These are phyloP conservation scores for Drosophila picticornis DNA, from an alignment of 2,888 invertebrate species.

Conservation along the genomic window DNA sequence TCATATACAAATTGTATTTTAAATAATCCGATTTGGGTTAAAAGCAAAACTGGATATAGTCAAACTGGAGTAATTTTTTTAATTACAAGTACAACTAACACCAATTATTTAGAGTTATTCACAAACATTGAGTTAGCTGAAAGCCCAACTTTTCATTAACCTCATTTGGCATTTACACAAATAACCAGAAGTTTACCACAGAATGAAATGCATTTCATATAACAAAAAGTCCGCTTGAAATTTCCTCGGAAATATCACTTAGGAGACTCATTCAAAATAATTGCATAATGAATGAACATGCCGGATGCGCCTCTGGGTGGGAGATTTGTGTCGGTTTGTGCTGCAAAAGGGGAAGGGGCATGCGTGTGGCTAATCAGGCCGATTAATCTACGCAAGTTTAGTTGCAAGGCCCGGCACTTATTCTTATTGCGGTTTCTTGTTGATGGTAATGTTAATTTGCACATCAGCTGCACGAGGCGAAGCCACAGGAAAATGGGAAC, in stretches of 20 bases:
- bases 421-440: slow-evolving; percentile 45
- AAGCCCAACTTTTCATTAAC: not conserved
- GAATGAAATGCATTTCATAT: slow-evolving; percentile 32
- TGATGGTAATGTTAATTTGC: slow-evolving; percentile 79
- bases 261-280: slow-evolving; percentile 83
- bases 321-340: not conserved
- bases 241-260: slow-evolving; percentile 76
- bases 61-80: not conserved
- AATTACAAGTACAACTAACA: not conserved
- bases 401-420: slow-evolving; percentile 25
- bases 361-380: slow-evolving; percentile 76
- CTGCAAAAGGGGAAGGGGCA: not conserved
- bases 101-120: slow-evolving; percentile 4
- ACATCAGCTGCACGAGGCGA: slow-evolving; percentile 53
- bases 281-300: slow-evolving; percentile 79
- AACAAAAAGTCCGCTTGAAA: slow-evolving; percentile 29
- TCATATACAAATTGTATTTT: fast-evolving
- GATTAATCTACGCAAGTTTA: slow-evolving; percentile 78
- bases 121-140: slow-evolving; percentile 1
- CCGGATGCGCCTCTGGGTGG: slow-evolving; percentile 26
- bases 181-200: not conserved
- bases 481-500: slow-evolving; percentile 38
- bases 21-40: not conserved
- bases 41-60: not conserved
- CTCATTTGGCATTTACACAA: slow-evolving; percentile 17